Conservation (phyloP, 2,113 vertebrate genomes). For the Myiagra hebetior region DNA sequence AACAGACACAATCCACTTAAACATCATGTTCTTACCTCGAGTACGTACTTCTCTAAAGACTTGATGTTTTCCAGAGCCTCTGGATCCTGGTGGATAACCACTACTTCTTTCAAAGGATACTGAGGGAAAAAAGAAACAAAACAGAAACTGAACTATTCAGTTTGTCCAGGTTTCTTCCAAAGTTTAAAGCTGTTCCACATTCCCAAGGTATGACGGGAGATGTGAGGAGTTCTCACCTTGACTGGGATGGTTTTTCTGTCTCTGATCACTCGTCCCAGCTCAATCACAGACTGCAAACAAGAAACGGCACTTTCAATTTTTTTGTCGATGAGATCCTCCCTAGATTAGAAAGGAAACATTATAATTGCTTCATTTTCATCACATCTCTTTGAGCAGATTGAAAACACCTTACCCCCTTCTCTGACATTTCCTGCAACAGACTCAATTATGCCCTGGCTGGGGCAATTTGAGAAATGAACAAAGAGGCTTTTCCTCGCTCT, state of each 20-base stretch:
- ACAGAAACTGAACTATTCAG: background rate
- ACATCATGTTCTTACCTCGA: slow-evolving; percentile 80
- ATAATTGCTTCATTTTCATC: background rate
- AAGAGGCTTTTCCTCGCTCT: background rate
- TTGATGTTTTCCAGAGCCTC: slow-evolving; percentile 87
- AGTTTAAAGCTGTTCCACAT: background rate
- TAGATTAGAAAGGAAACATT: slow-evolving; percentile 50
- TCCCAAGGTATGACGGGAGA: background rate
- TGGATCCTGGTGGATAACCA: slow-evolving; percentile 92
- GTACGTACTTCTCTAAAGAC: slow-evolving; percentile 92
- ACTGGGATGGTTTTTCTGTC: slow-evolving; percentile 94
- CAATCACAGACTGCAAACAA: slow-evolving; percentile 96
- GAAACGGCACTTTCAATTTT: slow-evolving; percentile 90
- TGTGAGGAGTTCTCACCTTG: slow-evolving; percentile 78
- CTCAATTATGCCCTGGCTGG: background rate
- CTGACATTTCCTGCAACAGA: background rate
- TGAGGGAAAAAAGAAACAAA: slow-evolving; percentile 1
- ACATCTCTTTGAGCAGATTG: background rate
- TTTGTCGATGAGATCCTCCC: slow-evolving; percentile 90
- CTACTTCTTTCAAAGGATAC: slow-evolving; percentile 96
- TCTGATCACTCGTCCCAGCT: slow-evolving; percentile 94
- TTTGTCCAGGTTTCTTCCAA: background rate
- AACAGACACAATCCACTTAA: background rate
- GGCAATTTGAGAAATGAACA: background rate
- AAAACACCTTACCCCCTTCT: background rate